These are phyloP conservation scores for Mechanitis mazaeus DNA, from an alignment of 2,888 invertebrate species.

Conservation along the genomic window DNA sequence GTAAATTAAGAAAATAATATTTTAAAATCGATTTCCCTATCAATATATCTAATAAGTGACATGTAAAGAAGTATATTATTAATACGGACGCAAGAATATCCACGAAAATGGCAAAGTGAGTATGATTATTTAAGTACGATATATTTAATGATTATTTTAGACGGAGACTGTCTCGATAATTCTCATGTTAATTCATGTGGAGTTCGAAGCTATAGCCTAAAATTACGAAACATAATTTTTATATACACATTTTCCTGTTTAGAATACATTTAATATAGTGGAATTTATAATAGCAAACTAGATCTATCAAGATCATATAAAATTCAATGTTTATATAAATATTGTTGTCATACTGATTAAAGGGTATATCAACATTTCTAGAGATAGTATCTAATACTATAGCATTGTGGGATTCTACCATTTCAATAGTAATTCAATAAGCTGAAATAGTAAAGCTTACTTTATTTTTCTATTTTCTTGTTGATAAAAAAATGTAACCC, in stretches of 20 bases:
- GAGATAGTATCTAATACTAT: too few species aligned
- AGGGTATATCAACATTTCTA: too few species aligned
- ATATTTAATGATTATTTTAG: conserved; percentile 16
- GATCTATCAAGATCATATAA: too few species aligned
- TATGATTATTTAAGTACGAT: conserved; percentile 27
- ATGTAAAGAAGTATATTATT: conserved; percentile 22
- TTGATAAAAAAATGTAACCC: too few species aligned
- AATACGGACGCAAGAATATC: conserved; percentile 21
- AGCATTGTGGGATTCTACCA: too few species aligned
- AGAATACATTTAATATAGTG: too few species aligned
- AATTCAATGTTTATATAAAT: too few species aligned
- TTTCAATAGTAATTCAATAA: too few species aligned
- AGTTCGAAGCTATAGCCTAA: background rate
- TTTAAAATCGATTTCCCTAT: conserved; percentile 3
- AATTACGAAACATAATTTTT: background rate
- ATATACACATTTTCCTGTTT: background rate
- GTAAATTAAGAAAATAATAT: conserved; percentile 36
- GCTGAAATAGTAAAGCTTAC: too few species aligned
- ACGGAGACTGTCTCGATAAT: conserved; percentile 12
- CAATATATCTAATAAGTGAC: conserved; percentile 5
- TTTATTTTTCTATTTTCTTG: too few species aligned
- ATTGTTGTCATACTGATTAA: too few species aligned
- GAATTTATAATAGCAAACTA: too few species aligned
- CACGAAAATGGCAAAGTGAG: conserved; percentile 68
- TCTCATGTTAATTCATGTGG: background rate